Conservation (phyloP, 1,140 invertebrate genomes). For the Tetranychus cinnabarinus region DNA sequence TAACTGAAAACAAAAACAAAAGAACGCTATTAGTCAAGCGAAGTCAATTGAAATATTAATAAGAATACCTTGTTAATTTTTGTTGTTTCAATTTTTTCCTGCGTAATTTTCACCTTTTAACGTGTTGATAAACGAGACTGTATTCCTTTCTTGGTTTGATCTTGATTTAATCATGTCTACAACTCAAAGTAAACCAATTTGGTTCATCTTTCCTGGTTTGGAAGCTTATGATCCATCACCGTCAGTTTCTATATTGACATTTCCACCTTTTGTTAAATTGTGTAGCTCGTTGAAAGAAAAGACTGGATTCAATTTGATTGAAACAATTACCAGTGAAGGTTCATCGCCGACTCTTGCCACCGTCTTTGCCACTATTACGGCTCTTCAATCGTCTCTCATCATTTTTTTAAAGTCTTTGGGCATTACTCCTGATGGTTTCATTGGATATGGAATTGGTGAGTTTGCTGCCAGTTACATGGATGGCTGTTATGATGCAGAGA, state of each 20-base stretch:
- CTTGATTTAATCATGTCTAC: no score
- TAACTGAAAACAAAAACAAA: no score
- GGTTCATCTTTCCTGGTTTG: background rate
- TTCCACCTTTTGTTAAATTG: background rate
- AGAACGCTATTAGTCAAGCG: no score
- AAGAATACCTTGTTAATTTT: no score
- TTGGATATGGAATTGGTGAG: background rate
- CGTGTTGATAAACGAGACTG: no score
- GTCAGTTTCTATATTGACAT: background rate
- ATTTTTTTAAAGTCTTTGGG: background rate
- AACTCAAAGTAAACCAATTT: background rate
- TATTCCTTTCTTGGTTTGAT: no score
- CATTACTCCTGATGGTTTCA: background rate
- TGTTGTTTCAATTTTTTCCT: no score
- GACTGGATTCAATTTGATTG: background rate
- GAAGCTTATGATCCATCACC: background rate
- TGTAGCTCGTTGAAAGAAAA: background rate
- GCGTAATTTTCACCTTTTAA: no score
- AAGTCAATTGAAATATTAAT: no score
- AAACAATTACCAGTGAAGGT: background rate
- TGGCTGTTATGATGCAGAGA: background rate
- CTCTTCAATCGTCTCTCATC: background rate
- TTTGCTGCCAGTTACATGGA: background rate
- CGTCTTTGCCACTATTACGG: background rate
- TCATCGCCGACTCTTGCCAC: background rate